Percentiles rank a stretch among this genome's conserved stretches.
phyloP scores from a whole-genome alignment of 2,888 invertebrate genomes.

The Frankliniella fusca region DNA sequence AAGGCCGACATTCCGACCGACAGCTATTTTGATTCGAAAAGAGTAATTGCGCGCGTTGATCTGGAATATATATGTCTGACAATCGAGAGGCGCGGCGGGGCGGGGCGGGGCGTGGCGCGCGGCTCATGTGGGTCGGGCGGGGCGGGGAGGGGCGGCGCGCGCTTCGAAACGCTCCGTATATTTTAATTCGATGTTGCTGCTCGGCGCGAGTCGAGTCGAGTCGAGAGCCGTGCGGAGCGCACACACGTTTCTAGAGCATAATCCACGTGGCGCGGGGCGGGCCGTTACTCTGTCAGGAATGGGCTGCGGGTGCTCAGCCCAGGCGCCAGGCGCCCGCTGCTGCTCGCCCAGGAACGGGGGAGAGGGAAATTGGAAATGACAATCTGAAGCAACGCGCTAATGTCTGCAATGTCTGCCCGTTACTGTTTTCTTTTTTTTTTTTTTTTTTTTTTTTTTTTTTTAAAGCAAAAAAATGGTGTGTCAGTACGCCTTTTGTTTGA shows the following conservation, averaged over 20 bases:
- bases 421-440: no score
- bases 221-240: neutral
- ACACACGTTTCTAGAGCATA: neutral
- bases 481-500: no score
- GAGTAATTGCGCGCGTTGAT: slow-evolving; percentile 15
- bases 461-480: no score
- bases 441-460: no score
- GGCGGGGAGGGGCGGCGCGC: neutral
- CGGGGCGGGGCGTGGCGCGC: neutral
- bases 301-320: no score
- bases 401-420: no score
- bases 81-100: neutral
- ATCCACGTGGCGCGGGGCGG: neutral
- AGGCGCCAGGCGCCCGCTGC: no score
- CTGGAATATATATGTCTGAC: slow-evolving; percentile 10
- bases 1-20: slow-evolving; percentile 14
- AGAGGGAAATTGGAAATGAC: no score
- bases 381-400: no score
- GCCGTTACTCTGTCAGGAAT: no score
- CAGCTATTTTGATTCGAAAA: slow-evolving; percentile 26
- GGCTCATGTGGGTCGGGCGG: neutral
- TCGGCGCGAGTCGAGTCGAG: neutral
- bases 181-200: slow-evolving; percentile 2
- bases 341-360: no score
- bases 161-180: slow-evolving; percentile 12